Evolutionary conservation across 2,888 invertebrate genomes (phyloP), one percentile per base, ranked within the genome.

Genomic region (Busseola fusca): DNA sequence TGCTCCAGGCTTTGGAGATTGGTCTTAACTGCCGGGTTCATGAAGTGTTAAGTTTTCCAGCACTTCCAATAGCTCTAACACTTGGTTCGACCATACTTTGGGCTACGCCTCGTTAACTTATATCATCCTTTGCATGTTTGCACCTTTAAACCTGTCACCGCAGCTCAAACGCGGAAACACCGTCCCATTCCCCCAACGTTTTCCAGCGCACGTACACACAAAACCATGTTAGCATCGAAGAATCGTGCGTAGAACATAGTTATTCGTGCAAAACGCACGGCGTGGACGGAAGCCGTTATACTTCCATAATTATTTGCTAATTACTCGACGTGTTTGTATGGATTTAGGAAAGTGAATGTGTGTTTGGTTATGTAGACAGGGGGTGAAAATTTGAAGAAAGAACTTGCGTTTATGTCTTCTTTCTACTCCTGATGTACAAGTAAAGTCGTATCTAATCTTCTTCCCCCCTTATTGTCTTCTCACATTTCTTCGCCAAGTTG

Each of bases 271-370:
- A 72, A 77, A 81, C 82, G 70, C 80, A 83, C 80, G 56, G 58
- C n/a, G 56, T 52, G 66, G 78, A 79, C 72, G 88, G 88, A 88
- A 88, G 80, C 18, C 65, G 67, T 40, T 76, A 64, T 45, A 82
- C 82, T 87, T 86, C 83, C 84, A 85, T 72, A 77, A 56, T 69
- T 72, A 81, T 84, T 85, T 75, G 70, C 58, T 84, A 86, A 86
- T 88, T 82, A 71, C 64, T 64, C 64, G 54, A 54, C 64, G 48
- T 67, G 59, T 60, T 45, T 40, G 62, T 66, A 68, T 77, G 59
- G 77, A 71, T 71, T 78, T 81, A 82, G 76, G 82, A 86, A 87
- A 85, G 79, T 84, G 85, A 84, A 81, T 71, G 83, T 74, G 56
- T 63, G 54, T 74, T 63, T 64, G 63, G 0, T 45, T 62, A 10